These are phyloP conservation scores for Malacoraja senta DNA, from an alignment of 2,797 vertebrate genomes.

Conservation along the genomic window DNA sequence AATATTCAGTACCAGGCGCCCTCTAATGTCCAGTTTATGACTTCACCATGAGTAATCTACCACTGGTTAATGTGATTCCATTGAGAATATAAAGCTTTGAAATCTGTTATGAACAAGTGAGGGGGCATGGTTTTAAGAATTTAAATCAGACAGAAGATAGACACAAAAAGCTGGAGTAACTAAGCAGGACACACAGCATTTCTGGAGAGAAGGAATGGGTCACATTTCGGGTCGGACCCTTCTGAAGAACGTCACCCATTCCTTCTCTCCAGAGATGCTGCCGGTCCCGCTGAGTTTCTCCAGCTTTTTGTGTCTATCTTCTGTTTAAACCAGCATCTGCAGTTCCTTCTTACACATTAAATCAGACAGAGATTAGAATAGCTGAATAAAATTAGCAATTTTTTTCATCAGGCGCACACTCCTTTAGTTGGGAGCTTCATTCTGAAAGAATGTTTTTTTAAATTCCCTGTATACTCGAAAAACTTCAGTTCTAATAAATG, in stretches of 20 bases:
- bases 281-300: too few species aligned
- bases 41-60: not conserved
- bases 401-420: not conserved
- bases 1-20: not conserved
- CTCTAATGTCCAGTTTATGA: slow-evolving; percentile 10
- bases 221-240: too few species aligned
- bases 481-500: not conserved
- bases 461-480: not conserved
- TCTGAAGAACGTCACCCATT: too few species aligned
- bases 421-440: not conserved
- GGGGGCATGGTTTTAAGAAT: not conserved
- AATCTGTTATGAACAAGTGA: not conserved
- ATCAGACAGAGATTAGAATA: not conserved
- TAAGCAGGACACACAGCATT: too few species aligned
- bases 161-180: too few species aligned
- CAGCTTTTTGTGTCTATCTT: too few species aligned
- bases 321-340: too few species aligned
- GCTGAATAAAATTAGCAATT: not conserved
- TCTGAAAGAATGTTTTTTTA: not conserved
- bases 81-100: not conserved
- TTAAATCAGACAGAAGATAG: not conserved
- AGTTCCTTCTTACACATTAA: too few species aligned
- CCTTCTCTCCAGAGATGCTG: too few species aligned
- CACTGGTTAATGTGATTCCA: not conserved
- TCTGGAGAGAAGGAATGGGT: too few species aligned